A percentile compares a stretch with the other conserved stretches of the same genome.
Evolutionary conservation across 2,888 invertebrate species (phyloP).

Genomic region (Caenorhabditis afra): DNA sequence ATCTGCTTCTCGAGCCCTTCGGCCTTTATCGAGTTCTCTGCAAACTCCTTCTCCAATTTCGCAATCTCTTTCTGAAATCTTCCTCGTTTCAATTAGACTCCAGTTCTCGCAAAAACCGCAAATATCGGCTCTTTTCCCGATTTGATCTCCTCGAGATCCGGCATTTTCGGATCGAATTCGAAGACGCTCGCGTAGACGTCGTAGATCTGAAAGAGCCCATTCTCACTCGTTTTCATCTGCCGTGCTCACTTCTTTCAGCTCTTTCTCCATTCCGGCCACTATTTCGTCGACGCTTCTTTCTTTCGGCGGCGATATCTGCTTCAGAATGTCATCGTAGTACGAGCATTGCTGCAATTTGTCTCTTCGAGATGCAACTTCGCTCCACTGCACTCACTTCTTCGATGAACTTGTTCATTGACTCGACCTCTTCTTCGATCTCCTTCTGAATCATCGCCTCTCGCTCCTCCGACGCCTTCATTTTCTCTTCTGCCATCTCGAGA

Average conservation of each 20-base stretch:
- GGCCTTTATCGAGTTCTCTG: conserved; percentile 16
- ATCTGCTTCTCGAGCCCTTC: conserved; percentile 36
- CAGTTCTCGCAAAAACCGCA: conserved; percentile 22
- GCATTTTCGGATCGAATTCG: conserved; percentile 44
- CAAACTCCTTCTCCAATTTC: conserved; percentile 33
- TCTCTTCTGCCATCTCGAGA: conserved; percentile 26
- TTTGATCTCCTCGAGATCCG: conserved; percentile 5
- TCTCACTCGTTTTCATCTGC: too few species aligned
- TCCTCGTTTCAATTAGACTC: too few species aligned
- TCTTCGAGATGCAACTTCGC: conserved; percentile 11
- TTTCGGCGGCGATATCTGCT: conserved; percentile 54
- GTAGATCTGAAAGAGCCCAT: conserved; percentile 30
- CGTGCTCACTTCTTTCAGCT: conserved; percentile 28
- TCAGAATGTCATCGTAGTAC: conserved; percentile 47
- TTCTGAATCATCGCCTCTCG: conserved; percentile 18
- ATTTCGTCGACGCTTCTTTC: conserved; percentile 48
- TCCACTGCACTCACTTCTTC: conserved; percentile 18
- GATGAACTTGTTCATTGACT: conserved; percentile 27
- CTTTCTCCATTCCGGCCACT: conserved; percentile 31
- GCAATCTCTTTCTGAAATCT: conserved; percentile 47
- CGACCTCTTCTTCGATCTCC: conserved; percentile 39
- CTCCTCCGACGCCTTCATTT: conserved; percentile 30
- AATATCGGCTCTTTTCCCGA: conserved; percentile 34
- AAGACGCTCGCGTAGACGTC: conserved; percentile 24
- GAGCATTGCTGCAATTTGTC: conserved; percentile 28